Conservation (phyloP, 1,140 invertebrate species). For the Drosophila lini region DNA sequence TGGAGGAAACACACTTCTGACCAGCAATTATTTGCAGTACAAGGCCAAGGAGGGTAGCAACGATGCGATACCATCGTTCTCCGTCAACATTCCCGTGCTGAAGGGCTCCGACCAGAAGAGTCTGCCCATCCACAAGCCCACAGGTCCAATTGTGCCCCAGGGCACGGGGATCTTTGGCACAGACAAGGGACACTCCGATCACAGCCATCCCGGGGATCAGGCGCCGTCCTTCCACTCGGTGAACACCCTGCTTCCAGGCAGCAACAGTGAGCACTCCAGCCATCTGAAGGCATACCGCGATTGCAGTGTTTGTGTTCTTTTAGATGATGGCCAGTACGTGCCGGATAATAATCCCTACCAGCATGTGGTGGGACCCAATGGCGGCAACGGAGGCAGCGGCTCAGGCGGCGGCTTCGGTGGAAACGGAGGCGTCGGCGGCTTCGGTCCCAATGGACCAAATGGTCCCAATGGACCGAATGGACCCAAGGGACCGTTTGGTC, state of each 20-base stretch:
- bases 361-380: constrained; percentile 68
- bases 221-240: constrained; percentile 71
- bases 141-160: constrained; percentile 39
- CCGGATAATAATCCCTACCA: constrained; percentile 60
- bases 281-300: neutral
- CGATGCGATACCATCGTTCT: constrained; percentile 47
- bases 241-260: constrained; percentile 63
- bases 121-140: constrained; percentile 56
- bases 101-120: constrained; percentile 74
- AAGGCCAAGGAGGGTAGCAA: constrained; percentile 45
- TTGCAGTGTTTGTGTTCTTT: constrained; percentile 72
- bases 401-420: constrained; percentile 50
- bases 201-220: constrained; percentile 69
- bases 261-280: constrained; percentile 64
- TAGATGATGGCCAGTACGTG: constrained; percentile 73
- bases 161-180: constrained; percentile 73
- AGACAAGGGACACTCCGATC: constrained; percentile 69
- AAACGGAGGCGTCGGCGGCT: constrained; percentile 54
- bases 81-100: constrained; percentile 38
- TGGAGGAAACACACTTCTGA: constrained; percentile 1
- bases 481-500: constrained; percentile 65
- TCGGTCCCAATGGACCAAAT: constrained; percentile 49
- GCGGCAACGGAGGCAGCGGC: constrained; percentile 54
- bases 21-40: constrained; percentile 61
- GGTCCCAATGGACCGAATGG: constrained; percentile 61